Base-by-base conservation (phyloP, 2,888 invertebrate species). In the Euclidia mi region DNA sequence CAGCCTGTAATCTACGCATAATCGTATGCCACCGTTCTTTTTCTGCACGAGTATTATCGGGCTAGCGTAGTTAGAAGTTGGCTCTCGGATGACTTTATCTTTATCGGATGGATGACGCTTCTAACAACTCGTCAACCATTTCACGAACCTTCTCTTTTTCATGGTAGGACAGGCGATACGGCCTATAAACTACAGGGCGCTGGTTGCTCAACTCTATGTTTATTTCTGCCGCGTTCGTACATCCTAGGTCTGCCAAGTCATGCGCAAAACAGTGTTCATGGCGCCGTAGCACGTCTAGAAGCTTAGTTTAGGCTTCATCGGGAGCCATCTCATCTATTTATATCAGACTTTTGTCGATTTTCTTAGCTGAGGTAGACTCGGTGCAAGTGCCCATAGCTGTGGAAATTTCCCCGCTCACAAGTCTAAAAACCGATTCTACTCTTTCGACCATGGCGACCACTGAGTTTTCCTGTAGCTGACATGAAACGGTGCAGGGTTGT, bases 31-130 rank as follows among this genome's bases (percentile, higher is more conserved):
- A 6, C 48, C 48, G 0, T 41, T 40, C 25, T 34, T 48, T 12
- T 47, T 47, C 0, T 29, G 37, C 0, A 46, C 46, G 4, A 46
- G 17, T 15, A 46, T 46, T 1, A 46, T 48, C 0, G 47, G 47
- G 2, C 47, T 48, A 0, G 40, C 47, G n/a, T 48, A 48, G 0
- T 50, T n/a, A 0, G 43, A 43, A 1, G 18, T 31, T 0, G 43
- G 31, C 9, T 31, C 43, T 10, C 11, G 0, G 1, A 43, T 11
- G 0, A 31, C 12, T 0, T 11, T 11, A n/a, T n/a, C n/a, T n/a
- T n/a, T n/a, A n/a, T n/a, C n/a, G n/a, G n/a, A n/a, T n/a, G n/a
- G n/a, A n/a, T n/a, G n/a, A n/a, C 1, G 43, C 43, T 0, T 43
- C 11, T 17, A 43, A 0, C 11, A 43, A 31, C 1, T 43, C 31